A percentile compares a stretch with the other conserved stretches of the same genome.
Evolutionary conservation across 1,140 invertebrate genomes (phyloP).

Genomic region (Pogonomyrmex californicus): DNA sequence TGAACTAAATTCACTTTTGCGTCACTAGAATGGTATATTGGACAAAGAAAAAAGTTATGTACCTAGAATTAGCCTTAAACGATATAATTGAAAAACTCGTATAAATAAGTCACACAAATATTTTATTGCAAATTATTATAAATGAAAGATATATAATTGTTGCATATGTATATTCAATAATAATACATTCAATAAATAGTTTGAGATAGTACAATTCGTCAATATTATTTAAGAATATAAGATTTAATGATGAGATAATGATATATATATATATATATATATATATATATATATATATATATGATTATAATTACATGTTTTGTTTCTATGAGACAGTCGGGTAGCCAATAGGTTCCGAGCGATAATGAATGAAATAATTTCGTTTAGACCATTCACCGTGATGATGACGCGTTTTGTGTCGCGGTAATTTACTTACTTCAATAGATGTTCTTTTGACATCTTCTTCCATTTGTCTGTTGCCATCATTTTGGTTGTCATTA

Average conservation of each 20-base stretch:
- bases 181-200: constrained; percentile 48
- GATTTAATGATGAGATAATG: neutral
- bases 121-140: constrained; percentile 26
- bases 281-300: constrained; percentile 6
- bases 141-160: constrained; percentile 33
- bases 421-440: constrained; percentile 77
- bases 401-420: constrained; percentile 80
- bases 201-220: neutral
- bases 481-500: neutral
- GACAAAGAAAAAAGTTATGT: neutral
- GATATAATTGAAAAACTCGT: neutral
- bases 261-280: constrained; percentile 6
- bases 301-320: neutral
- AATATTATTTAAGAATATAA: neutral
- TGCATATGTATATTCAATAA: constrained; percentile 4
- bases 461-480: neutral
- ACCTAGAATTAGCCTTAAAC: neutral
- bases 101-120: constrained; percentile 9
- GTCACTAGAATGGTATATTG: neutral
- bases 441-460: constrained; percentile 75
- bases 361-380: constrained; percentile 62
- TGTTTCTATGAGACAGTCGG: neutral
- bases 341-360: neutral
- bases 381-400: constrained; percentile 77
- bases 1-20: neutral